These are phyloP conservation scores for Anolis carolinensis DNA, from an alignment of 2,113 vertebrate genomes.

Conservation along the genomic window DNA sequence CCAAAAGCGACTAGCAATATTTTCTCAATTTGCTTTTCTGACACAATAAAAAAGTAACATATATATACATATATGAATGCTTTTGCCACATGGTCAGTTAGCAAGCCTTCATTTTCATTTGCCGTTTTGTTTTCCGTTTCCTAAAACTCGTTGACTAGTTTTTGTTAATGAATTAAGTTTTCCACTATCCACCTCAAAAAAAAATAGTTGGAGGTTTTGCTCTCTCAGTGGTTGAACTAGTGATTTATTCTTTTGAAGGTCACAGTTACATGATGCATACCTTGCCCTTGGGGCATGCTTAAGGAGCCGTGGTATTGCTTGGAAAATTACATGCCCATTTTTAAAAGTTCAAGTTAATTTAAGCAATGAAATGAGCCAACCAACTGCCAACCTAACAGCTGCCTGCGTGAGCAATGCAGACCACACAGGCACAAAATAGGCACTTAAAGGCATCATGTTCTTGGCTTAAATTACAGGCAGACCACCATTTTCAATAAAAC, in stretches of 20 bases:
- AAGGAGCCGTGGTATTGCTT: not conserved
- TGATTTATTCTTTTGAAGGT: constrained; percentile 9
- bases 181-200: not conserved
- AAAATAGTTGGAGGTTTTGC: not conserved
- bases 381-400: not conserved
- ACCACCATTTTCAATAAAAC: not conserved
- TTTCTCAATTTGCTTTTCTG: no score
- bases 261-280: not conserved
- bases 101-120: not conserved
- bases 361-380: not conserved
- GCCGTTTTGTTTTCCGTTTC: not conserved
- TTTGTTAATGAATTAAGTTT: not conserved
- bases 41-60: no score
- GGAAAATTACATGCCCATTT: constrained; percentile 17
- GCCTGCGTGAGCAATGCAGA: not conserved
- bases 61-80: no score
- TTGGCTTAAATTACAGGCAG: not conserved
- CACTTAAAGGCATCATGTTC: not conserved
- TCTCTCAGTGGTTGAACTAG: not conserved
- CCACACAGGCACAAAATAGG: not conserved
- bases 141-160: not conserved
- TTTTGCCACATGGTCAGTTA: not conserved
- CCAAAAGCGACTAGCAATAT: no score
- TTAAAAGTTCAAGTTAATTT: constrained; percentile 8
- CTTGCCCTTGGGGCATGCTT: not conserved